Percentiles rank a stretch among this genome's conserved stretches.
phyloP scores from a whole-genome alignment of 1,140 invertebrate species.

The Rhopalosiphum padi region DNA sequence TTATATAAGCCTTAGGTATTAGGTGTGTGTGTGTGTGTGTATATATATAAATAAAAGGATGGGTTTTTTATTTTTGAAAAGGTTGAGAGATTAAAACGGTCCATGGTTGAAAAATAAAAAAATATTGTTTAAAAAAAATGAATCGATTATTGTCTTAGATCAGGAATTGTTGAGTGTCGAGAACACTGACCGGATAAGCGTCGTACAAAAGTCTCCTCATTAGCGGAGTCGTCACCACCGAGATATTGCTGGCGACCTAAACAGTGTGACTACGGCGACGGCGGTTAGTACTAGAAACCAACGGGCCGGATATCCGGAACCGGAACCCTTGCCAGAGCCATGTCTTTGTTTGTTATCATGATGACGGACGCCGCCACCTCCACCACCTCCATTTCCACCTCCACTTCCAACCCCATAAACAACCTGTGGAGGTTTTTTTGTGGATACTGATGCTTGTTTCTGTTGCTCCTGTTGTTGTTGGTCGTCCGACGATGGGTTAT shows the following conservation, averaged over 20 bases:
- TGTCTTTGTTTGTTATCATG: slow-evolving; percentile 19
- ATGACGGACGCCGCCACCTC: not conserved
- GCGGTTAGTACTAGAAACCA: not conserved
- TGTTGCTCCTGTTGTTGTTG: not conserved
- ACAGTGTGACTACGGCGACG: not conserved
- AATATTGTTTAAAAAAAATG: not conserved
- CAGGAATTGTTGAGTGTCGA: not conserved
- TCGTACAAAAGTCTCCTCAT: not conserved
- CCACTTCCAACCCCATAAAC: not conserved
- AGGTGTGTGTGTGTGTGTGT: not conserved
- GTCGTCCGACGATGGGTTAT: not conserved
- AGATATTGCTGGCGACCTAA: not conserved
- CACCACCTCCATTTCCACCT: not conserved
- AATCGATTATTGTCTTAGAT: slow-evolving; percentile 36
- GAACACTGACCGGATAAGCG: not conserved
- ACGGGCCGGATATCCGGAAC: not conserved
- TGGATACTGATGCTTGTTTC: not conserved
- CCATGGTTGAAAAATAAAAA: not conserved
- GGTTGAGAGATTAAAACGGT: not conserved
- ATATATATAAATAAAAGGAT: too few relatives aligned
- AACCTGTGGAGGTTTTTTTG: not conserved
- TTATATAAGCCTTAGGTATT: not conserved
- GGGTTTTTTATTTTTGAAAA: not conserved
- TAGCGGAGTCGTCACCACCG: not conserved
- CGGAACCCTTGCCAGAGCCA: not conserved